phyloP scores from a whole-genome alignment of 2,113 vertebrate genomes.

The Chloroceryle aenea region DNA sequence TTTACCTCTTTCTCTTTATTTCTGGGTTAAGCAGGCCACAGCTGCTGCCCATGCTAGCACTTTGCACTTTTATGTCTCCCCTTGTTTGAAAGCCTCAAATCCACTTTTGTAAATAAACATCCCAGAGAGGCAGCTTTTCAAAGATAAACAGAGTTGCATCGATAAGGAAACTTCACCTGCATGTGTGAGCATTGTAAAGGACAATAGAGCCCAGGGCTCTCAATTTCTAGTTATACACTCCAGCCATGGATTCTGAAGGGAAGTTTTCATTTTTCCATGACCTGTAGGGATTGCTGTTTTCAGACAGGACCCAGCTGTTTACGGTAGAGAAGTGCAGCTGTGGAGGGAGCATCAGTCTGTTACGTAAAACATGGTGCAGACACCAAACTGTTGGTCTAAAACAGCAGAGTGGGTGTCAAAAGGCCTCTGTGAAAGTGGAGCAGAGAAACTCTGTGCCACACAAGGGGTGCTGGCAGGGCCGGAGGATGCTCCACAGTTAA shows the following conservation, averaged over 20 bases:
- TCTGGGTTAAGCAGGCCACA: not conserved
- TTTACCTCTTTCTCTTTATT: not conserved
- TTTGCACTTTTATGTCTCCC: not conserved
- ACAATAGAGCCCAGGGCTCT: not conserved
- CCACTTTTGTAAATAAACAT: not conserved
- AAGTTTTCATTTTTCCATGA: not conserved
- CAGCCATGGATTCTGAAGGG: not conserved
- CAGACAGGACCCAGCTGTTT: not conserved
- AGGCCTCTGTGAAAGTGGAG: not conserved
- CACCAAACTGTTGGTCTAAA: not conserved
- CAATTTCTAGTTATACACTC: not conserved
- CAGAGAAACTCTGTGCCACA: rapidly evolving
- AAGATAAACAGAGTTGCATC: not conserved
- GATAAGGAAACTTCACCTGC: not conserved
- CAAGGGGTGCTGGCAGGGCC: not conserved
- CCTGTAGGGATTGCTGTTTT: not conserved
- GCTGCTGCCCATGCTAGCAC: not conserved
- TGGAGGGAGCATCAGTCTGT: not conserved
- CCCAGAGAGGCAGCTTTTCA: not conserved
- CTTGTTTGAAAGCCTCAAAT: not conserved
- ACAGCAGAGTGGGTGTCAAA: not conserved
- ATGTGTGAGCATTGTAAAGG: not conserved
- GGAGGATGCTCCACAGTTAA: not conserved
- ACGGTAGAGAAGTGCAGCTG: not conserved
- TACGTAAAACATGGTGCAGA: not conserved